Evolutionary conservation across 2,888 invertebrate species (phyloP), one percentile per base, ranked within the genome.

Genomic region (Timandra comae): DNA sequence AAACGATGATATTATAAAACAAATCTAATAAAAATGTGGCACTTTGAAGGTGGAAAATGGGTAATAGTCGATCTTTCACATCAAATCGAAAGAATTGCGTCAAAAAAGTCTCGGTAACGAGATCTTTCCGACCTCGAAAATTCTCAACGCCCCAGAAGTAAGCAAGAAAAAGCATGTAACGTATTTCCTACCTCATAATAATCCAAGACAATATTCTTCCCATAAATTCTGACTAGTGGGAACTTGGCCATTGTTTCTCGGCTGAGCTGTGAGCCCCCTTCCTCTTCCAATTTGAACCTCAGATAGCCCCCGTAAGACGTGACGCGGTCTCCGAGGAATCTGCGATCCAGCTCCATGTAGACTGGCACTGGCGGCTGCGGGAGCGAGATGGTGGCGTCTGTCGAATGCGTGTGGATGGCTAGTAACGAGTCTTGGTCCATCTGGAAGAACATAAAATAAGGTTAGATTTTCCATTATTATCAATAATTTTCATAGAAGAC

Each of bases 301-400:
- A 99, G 78, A 43, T 90, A 90, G 3, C 98, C 98, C 12, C 96
- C 97, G 74, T 99, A 99, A 11, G 97, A 96, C 41, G 93, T 88
- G 8, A 95, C 91, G 68, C 93, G 86, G 75, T 99, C 99, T 0
- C 96, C 96, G 7, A 93, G 88, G 71, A 97, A 95, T 32, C 90
- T 87, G 6, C 88, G 85, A 0, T 96, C 95, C 8, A 99, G 79
- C 53, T 89, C 90, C 91, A 95, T 94, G 76, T 96, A 97, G 11
- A 96, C 85, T 0, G 95, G 94, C 1, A 74, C 78, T 0, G 82
- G 61, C 60, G 89, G 70, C 88, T 88, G 63, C 7, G 82, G 81
- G 0, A 81, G 61, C 0, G 79, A 58, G 43, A 84, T 77, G 3
- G 71, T 78, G 0, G 75, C 74, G 30, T 82, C 81, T 0, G 67